Evolutionary conservation across 2,797 vertebrate species (phyloP).

Genomic region (Rhabdophis nuchalis): DNA sequence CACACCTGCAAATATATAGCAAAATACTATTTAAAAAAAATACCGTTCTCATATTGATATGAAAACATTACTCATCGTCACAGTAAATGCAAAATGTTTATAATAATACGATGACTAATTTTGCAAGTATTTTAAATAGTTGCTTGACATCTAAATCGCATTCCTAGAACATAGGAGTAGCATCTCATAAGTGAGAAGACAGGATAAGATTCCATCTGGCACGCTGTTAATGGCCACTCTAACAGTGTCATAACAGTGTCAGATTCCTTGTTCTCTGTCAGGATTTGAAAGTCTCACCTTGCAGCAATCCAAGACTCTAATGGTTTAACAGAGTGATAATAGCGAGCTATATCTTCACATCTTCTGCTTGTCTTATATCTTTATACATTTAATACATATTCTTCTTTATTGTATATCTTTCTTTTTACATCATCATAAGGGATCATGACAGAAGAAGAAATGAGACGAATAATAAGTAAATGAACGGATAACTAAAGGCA

Average conservation of each 20-base stretch:
- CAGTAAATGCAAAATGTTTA: background rate
- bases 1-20: background rate
- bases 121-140: slow-evolving; percentile 47
- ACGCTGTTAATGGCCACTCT: slow-evolving; percentile 67
- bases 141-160: slow-evolving; percentile 43
- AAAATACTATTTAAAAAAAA: background rate
- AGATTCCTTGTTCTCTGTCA: slow-evolving; percentile 47
- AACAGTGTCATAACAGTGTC: slow-evolving; percentile 61
- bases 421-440: slow-evolving; percentile 40
- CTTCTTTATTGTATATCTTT: slow-evolving; percentile 44
- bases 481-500: background rate
- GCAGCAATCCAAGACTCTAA: slow-evolving; percentile 50
- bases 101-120: slow-evolving; percentile 43
- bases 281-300: slow-evolving; percentile 61
- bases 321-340: slow-evolving; percentile 55
- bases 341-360: slow-evolving; percentile 56
- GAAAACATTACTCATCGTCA: background rate
- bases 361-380: slow-evolving; percentile 42
- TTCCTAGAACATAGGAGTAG: slow-evolving; percentile 49
- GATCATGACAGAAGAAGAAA: slow-evolving; percentile 20
- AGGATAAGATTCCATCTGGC: slow-evolving; percentile 68
- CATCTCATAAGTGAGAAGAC: slow-evolving; percentile 65
- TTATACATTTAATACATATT: slow-evolving; percentile 15
- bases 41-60: background rate
- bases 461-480: background rate